Conservation (phyloP, 1,140 invertebrate genomes). For the Augochlora pura region DNA sequence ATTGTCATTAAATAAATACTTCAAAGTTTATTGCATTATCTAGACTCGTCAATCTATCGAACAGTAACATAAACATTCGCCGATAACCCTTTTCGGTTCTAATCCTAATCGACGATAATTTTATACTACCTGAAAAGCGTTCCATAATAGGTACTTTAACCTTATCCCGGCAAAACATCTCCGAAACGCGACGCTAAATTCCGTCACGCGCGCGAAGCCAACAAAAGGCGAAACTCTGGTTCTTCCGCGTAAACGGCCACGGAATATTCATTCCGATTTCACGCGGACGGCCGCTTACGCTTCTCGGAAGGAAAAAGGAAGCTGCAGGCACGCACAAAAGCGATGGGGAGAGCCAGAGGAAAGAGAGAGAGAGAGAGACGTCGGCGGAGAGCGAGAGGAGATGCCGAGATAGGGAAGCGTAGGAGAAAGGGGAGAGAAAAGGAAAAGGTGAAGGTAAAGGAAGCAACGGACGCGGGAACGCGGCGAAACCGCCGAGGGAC, state of each 20-base stretch:
- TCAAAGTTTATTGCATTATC: no score
- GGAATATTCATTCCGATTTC: slow-evolving; percentile 38
- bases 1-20: no score
- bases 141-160: no score
- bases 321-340: background rate
- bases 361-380: background rate
- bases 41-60: no score
- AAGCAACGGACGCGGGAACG: background rate
- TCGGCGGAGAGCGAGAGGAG: background rate
- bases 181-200: background rate
- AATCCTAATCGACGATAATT: no score
- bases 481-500: background rate
- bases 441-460: background rate
- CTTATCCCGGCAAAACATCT: background rate
- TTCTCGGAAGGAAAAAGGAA: background rate
- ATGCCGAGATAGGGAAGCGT: slow-evolving; percentile 36
- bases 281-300: background rate
- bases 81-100: no score
- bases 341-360: background rate
- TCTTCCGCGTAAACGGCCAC: background rate
- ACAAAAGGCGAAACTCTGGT: background rate
- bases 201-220: background rate
- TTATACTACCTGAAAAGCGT: no score
- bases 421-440: slow-evolving; percentile 10
- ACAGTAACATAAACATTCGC: no score